Base-by-base conservation (phyloP, 2,113 vertebrate genomes). In the Ageneiosus marmoratus region DNA sequence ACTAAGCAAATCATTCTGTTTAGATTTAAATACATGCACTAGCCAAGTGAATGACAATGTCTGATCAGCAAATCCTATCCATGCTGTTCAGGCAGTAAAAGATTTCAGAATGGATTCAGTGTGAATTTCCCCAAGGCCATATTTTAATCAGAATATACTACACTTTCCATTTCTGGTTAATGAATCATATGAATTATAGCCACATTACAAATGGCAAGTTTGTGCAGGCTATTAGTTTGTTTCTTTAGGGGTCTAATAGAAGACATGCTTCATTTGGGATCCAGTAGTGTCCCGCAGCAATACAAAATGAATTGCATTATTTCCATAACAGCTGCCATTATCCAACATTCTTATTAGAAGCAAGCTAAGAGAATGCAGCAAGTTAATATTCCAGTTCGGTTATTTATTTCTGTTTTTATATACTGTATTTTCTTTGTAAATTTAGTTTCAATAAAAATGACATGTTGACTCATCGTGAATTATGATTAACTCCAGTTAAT, bases 171-270 rank as follows among this genome's bases (percentile, higher is more conserved):
- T 95, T 95, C 95, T 97, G 97, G 94, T 97, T 98, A 99, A 99
- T 99, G 97, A 98, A 99, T 99, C 97, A 98, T 99, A 95, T 92
- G 96, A 99, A 98, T 99, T 97, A 97, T 92, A 95, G 96, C 94
- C 96, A 97, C 96, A 96, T 97, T 98, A 97, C 96, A 99, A 98
- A 99, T 98, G 96, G 93, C 93, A 96, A 90, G 95, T 95, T 94
- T 95, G 94, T 95, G 95, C 96, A 97, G 95, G 94, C 97, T 99
- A 98, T 99, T 98, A 98, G 97, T 97, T 97, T 97, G 95, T 98
- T 99, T 99, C 97, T 97, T 96, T 97, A 96, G 97, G 98, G 96
- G 95, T 97, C 97, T 97, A 97, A 98, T 97, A 96, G 95, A 96
- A 96, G 95, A 93, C 92, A 97, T 91, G 95, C 96, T 96, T 97